Conservation (phyloP, 2,888 invertebrate species). For the Hesperia comma region DNA sequence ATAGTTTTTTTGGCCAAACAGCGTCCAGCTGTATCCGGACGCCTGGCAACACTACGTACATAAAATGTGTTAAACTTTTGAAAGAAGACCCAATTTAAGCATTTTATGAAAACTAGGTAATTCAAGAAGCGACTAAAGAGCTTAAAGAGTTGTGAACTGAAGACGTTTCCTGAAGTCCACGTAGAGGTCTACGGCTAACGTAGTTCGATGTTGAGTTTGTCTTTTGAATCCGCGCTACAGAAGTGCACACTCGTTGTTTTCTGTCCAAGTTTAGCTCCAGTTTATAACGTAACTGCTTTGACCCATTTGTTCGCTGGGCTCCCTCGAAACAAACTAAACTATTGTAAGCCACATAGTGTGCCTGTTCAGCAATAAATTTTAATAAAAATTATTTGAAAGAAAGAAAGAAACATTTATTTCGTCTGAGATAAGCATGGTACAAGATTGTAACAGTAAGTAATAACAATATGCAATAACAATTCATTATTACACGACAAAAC, state of each 20-base stretch:
- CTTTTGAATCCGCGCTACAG: constrained; percentile 23
- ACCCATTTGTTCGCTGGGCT: constrained; percentile 2
- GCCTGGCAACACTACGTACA: too few species aligned
- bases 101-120: too few species aligned
- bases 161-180: background rate
- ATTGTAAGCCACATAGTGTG: background rate
- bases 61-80: too few species aligned
- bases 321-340: background rate
- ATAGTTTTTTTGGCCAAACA: too few species aligned
- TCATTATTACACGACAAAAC: too few species aligned
- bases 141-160: constrained; percentile 20
- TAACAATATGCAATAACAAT: too few species aligned
- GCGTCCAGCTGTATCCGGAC: too few species aligned
- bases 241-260: constrained; percentile 21
- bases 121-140: background rate
- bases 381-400: too few species aligned
- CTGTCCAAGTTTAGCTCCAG: constrained; percentile 12
- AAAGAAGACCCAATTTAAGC: too few species aligned
- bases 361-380: background rate
- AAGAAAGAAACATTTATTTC: too few species aligned
- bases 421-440: too few species aligned
- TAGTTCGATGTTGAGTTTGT: constrained; percentile 16
- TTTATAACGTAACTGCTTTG: constrained; percentile 16
- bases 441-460: too few species aligned
- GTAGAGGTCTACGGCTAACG: constrained; percentile 7